These are phyloP conservation scores for Oxygymnocypris stewartii DNA, from an alignment of 2,113 vertebrate species.

Conservation along the genomic window DNA sequence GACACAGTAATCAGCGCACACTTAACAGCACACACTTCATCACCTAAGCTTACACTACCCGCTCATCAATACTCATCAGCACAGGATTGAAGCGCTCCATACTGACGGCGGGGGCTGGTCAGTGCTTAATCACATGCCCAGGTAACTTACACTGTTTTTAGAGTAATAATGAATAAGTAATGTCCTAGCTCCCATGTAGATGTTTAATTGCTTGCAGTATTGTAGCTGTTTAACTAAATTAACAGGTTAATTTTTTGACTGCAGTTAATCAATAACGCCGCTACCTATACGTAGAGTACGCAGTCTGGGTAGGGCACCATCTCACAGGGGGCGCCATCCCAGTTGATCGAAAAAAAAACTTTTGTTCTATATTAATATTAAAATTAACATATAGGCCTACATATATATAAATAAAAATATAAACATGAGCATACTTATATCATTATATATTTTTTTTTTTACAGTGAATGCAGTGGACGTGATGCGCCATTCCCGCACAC, in stretches of 20 bases:
- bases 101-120: background rate
- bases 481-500: too few relatives aligned
- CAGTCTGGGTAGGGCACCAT: too few relatives aligned
- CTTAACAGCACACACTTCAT: conserved; percentile 22
- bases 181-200: background rate
- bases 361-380: too few relatives aligned
- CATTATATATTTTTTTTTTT: too few relatives aligned
- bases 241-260: background rate
- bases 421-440: too few relatives aligned
- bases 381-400: too few relatives aligned
- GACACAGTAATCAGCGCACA: conserved; percentile 3
- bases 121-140: conserved; percentile 35
- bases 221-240: background rate
- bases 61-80: conserved; percentile 52
- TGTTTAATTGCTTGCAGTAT: background rate
- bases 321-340: too few relatives aligned
- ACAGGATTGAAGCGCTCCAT: conserved; percentile 38
- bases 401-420: too few relatives aligned
- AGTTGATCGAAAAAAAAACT: too few relatives aligned
- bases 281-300: too few relatives aligned
- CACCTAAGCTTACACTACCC: conserved; percentile 3
- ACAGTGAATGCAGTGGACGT: too few relatives aligned
- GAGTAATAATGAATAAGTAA: conserved; percentile 3
- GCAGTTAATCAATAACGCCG: too few relatives aligned
- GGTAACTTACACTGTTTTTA: conserved; percentile 33